Percentiles rank a stretch among this genome's conserved stretches.
These are phyloP conservation scores for Mugil cephalus DNA, from an alignment of 2,113 vertebrate species.

Conservation along the genomic window DNA sequence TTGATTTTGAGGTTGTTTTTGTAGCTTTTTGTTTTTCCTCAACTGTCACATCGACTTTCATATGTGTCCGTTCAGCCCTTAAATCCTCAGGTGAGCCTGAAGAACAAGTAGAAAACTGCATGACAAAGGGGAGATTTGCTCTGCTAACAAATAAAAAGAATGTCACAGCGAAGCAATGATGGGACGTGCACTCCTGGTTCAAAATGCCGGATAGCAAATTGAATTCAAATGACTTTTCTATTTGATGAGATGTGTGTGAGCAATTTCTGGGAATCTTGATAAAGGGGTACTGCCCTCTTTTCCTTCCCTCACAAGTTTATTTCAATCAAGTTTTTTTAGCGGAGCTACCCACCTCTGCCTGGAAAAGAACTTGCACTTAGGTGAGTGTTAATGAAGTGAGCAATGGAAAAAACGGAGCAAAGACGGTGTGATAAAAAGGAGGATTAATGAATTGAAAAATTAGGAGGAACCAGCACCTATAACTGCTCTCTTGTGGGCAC, in stretches of 20 bases:
- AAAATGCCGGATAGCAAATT: constrained; percentile 50
- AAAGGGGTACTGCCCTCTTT: constrained; percentile 13
- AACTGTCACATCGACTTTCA: constrained; percentile 12
- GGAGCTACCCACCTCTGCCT: constrained; percentile 8
- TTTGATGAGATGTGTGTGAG: constrained; percentile 40
- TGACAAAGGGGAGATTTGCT: constrained; percentile 45
- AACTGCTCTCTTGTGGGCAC: constrained; percentile 12
- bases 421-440: constrained; percentile 43
- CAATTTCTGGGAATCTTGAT: constrained; percentile 43
- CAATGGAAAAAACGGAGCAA: constrained; percentile 33
- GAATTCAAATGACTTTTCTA: constrained; percentile 40
- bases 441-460: constrained; percentile 20
- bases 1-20: constrained; percentile 17
- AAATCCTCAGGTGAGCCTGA: constrained; percentile 54
- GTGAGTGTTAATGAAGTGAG: constrained; percentile 62
- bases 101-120: constrained; percentile 42
- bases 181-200: background rate
- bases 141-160: constrained; percentile 61
- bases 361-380: constrained; percentile 37
- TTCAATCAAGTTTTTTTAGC: constrained; percentile 33
- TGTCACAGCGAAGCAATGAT: constrained; percentile 41
- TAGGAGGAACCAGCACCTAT: background rate
- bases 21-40: constrained; percentile 19
- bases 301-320: constrained; percentile 12
- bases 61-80: constrained; percentile 14